Evolutionary conservation across 2,888 invertebrate genomes (phyloP).

Genomic region (Thecocarcelia acutangulata): DNA sequence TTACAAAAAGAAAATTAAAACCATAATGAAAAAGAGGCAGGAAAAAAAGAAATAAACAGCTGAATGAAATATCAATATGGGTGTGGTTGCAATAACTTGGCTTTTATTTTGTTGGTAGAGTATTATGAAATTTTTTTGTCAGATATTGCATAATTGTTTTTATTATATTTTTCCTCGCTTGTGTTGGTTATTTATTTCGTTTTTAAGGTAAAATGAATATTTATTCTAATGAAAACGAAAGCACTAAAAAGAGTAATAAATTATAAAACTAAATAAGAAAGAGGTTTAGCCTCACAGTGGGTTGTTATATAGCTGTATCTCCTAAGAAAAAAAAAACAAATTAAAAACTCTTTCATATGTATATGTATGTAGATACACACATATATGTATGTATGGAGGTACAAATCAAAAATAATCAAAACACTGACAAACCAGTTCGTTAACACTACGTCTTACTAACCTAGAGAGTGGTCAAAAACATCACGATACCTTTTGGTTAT

Average conservation of each 20-base stretch:
- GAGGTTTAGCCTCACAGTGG: neutral
- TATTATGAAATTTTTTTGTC: constrained; percentile 45
- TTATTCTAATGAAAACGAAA: constrained; percentile 58
- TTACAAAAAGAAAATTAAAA: constrained; percentile 46
- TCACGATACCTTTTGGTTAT: constrained; percentile 55
- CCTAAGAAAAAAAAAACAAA: constrained; percentile 7
- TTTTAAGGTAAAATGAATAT: constrained; percentile 16
- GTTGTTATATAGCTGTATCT: neutral
- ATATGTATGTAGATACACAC: too few relatives aligned
- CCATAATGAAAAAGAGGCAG: constrained; percentile 22
- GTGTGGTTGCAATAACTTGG: constrained; percentile 55
- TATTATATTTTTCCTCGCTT: constrained; percentile 8
- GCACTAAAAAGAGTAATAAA: neutral
- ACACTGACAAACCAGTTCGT: constrained; percentile 69
- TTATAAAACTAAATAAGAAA: constrained; percentile 21
- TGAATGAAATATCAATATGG: constrained; percentile 51
- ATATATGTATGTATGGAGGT: neutral
- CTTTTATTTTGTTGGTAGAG: constrained; percentile 12
- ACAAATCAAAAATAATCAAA: constrained; percentile 49
- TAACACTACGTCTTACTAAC: constrained; percentile 70
- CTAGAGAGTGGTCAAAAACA: constrained; percentile 71
- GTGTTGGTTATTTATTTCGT: constrained; percentile 1
- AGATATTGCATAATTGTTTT: constrained; percentile 43
- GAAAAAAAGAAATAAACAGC: constrained; percentile 28
- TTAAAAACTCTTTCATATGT: constrained; percentile 22